These are phyloP conservation scores for Clarias laeviceps DNA, from an alignment of 2,797 vertebrate genomes.

Conservation along the genomic window DNA sequence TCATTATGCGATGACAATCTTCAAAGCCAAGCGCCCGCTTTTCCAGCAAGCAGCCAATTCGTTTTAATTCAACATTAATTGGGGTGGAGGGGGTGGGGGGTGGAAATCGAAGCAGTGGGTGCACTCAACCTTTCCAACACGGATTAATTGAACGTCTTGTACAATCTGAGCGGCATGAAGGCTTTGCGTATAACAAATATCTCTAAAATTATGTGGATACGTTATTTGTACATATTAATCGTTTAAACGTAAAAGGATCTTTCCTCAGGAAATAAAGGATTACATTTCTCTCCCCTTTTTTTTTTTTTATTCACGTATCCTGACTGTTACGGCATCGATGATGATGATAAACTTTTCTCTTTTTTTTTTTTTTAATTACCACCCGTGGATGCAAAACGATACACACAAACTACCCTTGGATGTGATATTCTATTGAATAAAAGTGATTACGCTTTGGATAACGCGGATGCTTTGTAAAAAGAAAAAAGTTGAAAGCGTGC, in stretches of 20 bases:
- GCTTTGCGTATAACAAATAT: constrained; percentile 57
- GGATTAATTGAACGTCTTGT: constrained; percentile 73
- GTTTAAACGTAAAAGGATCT: constrained; percentile 35
- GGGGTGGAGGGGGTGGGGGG: not conserved
- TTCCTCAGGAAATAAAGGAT: constrained; percentile 22
- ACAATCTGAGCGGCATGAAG: constrained; percentile 63
- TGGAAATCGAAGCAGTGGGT: constrained; percentile 42
- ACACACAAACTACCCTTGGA: constrained; percentile 7
- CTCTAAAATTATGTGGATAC: constrained; percentile 60
- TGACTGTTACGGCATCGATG: not conserved
- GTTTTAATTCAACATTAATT: constrained; percentile 78
- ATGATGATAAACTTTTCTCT: constrained; percentile 34
- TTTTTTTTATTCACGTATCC: not conserved
- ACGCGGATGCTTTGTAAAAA: constrained; percentile 24
- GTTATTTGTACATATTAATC: constrained; percentile 57
- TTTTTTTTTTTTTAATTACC: constrained; percentile 5
- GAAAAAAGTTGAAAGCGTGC: constrained; percentile 39
- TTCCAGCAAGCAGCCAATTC: constrained; percentile 73
- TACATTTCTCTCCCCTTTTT: not conserved
- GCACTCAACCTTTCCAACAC: constrained; percentile 67
- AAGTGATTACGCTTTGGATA: constrained; percentile 26
- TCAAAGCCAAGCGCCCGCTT: constrained; percentile 71
- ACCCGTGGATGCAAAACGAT: constrained; percentile 39
- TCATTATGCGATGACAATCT: constrained; percentile 80
- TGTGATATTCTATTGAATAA: constrained; percentile 24